These are phyloP conservation scores for Labeo rohita DNA, from an alignment of 2,113 vertebrate genomes.

Conservation along the genomic window DNA sequence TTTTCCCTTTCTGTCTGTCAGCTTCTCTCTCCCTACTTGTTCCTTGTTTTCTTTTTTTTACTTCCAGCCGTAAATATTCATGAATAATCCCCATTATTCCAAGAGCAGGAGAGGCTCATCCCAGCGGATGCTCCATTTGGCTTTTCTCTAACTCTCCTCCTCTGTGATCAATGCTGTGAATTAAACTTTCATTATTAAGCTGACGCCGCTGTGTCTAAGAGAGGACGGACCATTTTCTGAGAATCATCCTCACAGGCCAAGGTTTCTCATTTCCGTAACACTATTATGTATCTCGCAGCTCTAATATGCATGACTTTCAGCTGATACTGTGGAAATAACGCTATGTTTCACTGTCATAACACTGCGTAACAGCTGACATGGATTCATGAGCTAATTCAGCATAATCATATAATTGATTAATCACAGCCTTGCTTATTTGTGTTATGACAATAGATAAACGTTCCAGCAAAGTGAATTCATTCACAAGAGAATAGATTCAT, in stretches of 20 bases:
- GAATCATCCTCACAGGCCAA: neutral
- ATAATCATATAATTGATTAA: conserved; percentile 10
- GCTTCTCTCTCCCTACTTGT: neutral
- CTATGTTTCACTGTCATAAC: conserved; percentile 26
- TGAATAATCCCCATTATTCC: conserved; percentile 46
- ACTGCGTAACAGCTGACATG: conserved; percentile 48
- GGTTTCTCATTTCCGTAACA: neutral
- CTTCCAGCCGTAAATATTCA: conserved; percentile 46
- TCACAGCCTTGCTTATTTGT: neutral
- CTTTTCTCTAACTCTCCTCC: conserved; percentile 14
- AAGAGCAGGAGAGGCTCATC: conserved; percentile 6
- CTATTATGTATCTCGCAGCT: conserved; percentile 36
- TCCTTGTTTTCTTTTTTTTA: neutral
- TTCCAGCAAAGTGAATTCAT: neutral
- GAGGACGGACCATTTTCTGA: conserved; percentile 6
- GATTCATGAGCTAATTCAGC: conserved; percentile 30
- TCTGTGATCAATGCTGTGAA: conserved; percentile 52
- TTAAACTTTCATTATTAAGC: conserved; percentile 55
- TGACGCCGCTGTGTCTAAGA: conserved; percentile 9
- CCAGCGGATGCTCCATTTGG: neutral
- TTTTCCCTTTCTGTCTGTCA: neutral
- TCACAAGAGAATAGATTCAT: neutral
- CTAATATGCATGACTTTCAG: neutral
- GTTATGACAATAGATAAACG: conserved; percentile 12
- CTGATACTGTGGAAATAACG: conserved; percentile 14